Percentiles rank a stretch among this genome's conserved stretches.
Evolutionary conservation across 2,797 vertebrate species (phyloP).

Genomic region (Anableps anableps): DNA sequence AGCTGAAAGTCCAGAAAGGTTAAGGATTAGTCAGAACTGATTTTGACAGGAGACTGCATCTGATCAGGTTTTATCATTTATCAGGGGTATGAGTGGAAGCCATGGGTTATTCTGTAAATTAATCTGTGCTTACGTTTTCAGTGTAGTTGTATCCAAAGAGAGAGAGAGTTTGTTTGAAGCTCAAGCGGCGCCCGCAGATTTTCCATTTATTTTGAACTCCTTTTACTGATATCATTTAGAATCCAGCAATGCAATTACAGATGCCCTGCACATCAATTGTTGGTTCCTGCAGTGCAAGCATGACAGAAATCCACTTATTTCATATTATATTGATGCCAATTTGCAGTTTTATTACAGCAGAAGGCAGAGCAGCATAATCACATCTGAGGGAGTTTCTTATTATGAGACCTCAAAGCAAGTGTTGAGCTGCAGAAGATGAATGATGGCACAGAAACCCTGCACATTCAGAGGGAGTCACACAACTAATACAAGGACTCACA

Average conservation of each 20-base stretch:
- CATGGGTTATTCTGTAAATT: constrained; percentile 23
- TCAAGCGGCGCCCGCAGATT: constrained; percentile 45
- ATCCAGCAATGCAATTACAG: constrained; percentile 64
- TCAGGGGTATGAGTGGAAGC: constrained; percentile 11
- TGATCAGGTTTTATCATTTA: neutral
- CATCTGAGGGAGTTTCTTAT: constrained; percentile 58
- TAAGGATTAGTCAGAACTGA: neutral
- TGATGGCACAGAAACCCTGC: constrained; percentile 50
- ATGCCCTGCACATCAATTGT: constrained; percentile 60
- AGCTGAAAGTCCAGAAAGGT: neutral
- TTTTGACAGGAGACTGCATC: neutral
- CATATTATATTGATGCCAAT: constrained; percentile 70
- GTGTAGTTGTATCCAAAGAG: constrained; percentile 31
- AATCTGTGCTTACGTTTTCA: constrained; percentile 25
- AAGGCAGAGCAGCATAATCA: constrained; percentile 61
- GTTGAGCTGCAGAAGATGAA: constrained; percentile 54
- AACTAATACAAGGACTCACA: constrained; percentile 27
- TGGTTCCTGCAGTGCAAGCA: constrained; percentile 56
- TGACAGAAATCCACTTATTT: constrained; percentile 76
- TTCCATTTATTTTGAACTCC: constrained; percentile 58
- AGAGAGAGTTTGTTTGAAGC: constrained; percentile 52
- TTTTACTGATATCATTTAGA: constrained; percentile 64
- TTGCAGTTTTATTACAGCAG: constrained; percentile 70
- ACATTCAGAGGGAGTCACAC: constrained; percentile 30
- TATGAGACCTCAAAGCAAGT: constrained; percentile 59